Conservation (phyloP, 2,888 invertebrate species). For the Itoplectis maculator region DNA sequence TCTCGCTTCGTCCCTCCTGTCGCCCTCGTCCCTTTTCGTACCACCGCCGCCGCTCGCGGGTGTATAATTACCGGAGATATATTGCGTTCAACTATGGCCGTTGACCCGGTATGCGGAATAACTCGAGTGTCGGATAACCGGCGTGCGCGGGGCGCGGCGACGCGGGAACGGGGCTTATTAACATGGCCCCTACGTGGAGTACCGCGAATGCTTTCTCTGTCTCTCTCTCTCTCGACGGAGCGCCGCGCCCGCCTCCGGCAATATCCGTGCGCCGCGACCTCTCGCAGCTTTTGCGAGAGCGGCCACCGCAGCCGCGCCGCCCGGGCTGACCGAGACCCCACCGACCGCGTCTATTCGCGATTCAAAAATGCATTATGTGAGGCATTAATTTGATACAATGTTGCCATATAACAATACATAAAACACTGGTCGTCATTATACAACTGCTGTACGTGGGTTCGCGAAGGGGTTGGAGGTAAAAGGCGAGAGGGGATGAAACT, state of each 20-base stretch:
- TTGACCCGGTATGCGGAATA: slow-evolving; percentile 66
- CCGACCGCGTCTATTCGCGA: not conserved
- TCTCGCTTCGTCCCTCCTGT: not conserved
- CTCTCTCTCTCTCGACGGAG: slow-evolving; percentile 22
- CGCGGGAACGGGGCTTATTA: slow-evolving; percentile 28
- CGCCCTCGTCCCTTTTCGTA: not conserved
- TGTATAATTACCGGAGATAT: slow-evolving; percentile 77
- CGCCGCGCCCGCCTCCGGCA: not conserved
- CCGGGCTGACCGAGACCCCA: too few species aligned
- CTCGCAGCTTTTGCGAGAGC: slow-evolving; percentile 1
- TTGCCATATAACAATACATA: not conserved
- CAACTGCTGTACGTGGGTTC: not conserved
- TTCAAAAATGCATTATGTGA: slow-evolving; percentile 5
- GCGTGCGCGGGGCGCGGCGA: slow-evolving; percentile 1
- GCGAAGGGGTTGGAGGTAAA: not conserved
- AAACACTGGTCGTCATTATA: slow-evolving; percentile 2
- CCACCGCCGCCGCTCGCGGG: slow-evolving; percentile 45
- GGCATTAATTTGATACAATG: slow-evolving; percentile 17
- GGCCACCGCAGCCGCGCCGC: not conserved
- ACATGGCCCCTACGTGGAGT: slow-evolving; percentile 33
- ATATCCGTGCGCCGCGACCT: not conserved
- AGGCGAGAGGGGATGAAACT: not conserved
- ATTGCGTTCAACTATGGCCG: slow-evolving; percentile 74
- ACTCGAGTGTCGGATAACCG: slow-evolving; percentile 65
- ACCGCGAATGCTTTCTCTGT: slow-evolving; percentile 32